These are phyloP conservation scores for Frieseomelitta varia DNA, from an alignment of 1,140 invertebrate species.

Conservation along the genomic window DNA sequence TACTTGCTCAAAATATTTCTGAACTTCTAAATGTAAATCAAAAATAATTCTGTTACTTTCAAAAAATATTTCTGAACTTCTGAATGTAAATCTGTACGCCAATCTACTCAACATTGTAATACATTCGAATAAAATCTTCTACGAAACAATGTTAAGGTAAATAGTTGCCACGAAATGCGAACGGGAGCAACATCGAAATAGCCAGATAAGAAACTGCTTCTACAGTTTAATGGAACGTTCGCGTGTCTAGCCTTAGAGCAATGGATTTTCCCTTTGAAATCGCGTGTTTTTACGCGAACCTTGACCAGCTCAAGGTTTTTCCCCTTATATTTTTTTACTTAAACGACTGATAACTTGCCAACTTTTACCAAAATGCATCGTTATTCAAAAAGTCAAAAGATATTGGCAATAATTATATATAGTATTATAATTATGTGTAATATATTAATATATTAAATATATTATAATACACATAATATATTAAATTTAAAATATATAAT, in stretches of 20 bases:
- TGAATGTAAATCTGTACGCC: neutral
- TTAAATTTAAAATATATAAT: no score
- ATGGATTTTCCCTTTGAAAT: slow-evolving; percentile 16
- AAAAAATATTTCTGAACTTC: no score
- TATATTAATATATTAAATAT: no score
- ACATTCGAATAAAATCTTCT: neutral
- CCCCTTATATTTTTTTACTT: neutral
- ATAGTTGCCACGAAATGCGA: neutral
- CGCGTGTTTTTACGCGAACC: slow-evolving; percentile 1
- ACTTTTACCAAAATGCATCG: no score
- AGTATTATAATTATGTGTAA: no score
- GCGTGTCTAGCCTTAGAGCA: slow-evolving; percentile 4
- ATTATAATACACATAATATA: no score
- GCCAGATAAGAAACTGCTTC: no score
- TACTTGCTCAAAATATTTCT: no score
- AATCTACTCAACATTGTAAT: neutral
- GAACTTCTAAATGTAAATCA: neutral
- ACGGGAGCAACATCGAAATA: neutral
- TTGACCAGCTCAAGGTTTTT: slow-evolving; percentile 10
- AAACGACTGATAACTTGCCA: no score
- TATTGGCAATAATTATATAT: no score
- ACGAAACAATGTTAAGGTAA: neutral
- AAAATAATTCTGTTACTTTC: no score
- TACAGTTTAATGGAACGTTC: slow-evolving; percentile 16
- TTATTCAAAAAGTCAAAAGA: no score